A percentile compares a stretch with the other conserved stretches of the same genome.
phyloP scores from a whole-genome alignment of 1,140 invertebrate species.

The Notospermus geniculatus region DNA sequence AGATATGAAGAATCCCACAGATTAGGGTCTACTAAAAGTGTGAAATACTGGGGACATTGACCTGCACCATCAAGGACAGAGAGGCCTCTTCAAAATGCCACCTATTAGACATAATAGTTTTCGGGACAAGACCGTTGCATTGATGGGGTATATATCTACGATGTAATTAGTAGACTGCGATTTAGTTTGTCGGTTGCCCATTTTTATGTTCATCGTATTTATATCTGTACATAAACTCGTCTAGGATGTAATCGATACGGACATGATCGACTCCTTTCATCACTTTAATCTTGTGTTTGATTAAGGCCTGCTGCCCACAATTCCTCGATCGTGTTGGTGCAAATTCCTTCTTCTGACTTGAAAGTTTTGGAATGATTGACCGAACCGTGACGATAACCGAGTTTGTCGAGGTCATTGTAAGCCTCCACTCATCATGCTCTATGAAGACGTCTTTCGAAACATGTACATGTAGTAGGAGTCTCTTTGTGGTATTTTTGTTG shows the following conservation, averaged over 20 bases:
- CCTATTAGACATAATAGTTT: too few species aligned
- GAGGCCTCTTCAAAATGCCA: too few species aligned
- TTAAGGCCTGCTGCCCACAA: not conserved
- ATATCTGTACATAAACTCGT: constrained; percentile 6
- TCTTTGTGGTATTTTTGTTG: constrained; percentile 8
- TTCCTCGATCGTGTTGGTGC: constrained; percentile 6
- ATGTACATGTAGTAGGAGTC: not conserved
- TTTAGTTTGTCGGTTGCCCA: not conserved
- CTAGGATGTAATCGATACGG: not conserved
- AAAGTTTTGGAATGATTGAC: constrained; percentile 5
- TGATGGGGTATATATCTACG: not conserved
- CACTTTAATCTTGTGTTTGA: constrained; percentile 1
- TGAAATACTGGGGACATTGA: too few species aligned
- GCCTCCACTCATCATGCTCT: not conserved
- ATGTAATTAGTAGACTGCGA: constrained; percentile 1
- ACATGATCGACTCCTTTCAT: not conserved
- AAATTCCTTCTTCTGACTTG: not conserved
- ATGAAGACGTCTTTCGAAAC: too few species aligned
- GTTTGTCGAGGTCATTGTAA: not conserved
- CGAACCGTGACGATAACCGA: constrained; percentile 1
- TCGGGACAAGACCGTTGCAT: too few species aligned
- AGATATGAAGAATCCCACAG: too few species aligned
- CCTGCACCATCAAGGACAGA: too few species aligned
- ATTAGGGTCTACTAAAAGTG: too few species aligned
- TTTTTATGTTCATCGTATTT: not conserved